Evolutionary conservation across 2,113 vertebrate species (phyloP).

Genomic region (Aythya baeri): DNA sequence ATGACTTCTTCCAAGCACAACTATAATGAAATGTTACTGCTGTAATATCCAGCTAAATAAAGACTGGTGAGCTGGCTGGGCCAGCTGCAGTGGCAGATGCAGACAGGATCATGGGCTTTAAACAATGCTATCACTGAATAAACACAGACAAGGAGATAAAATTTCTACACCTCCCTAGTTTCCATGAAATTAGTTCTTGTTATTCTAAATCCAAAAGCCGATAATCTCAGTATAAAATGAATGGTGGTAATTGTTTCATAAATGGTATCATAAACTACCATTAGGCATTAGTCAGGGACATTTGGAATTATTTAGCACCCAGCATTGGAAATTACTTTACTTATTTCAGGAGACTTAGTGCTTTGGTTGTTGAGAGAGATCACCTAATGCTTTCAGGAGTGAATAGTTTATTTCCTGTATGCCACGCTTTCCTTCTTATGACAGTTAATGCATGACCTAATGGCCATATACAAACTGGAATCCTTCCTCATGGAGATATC

Average conservation of each 20-base stretch:
- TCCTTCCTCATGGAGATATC: not conserved
- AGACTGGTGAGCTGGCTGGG: slow-evolving; percentile 44
- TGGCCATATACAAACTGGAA: not conserved
- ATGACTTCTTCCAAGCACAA: slow-evolving; percentile 66
- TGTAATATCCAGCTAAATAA: slow-evolving; percentile 73
- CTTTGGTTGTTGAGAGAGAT: not conserved
- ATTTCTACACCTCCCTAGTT: slow-evolving; percentile 58
- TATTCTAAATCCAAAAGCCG: slow-evolving; percentile 47
- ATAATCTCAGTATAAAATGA: slow-evolving; percentile 16
- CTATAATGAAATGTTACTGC: slow-evolving; percentile 69
- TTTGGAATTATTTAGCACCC: not conserved
- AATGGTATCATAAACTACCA: not conserved
- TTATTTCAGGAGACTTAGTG: not conserved
- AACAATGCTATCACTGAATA: slow-evolving; percentile 57
- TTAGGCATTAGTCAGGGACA: slow-evolving; percentile 19
- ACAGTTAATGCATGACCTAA: not conserved
- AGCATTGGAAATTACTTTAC: not conserved
- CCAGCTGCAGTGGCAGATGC: slow-evolving; percentile 75
- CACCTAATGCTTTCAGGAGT: not conserved
- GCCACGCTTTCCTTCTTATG: not conserved
- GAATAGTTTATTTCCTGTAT: not conserved
- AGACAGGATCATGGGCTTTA: slow-evolving; percentile 44
- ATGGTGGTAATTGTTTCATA: not conserved
- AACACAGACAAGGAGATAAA: slow-evolving; percentile 31
- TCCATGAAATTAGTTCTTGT: slow-evolving; percentile 32